phyloP scores from a whole-genome alignment of 2,113 vertebrate genomes.

The Nerophis lumbriciformis region DNA sequence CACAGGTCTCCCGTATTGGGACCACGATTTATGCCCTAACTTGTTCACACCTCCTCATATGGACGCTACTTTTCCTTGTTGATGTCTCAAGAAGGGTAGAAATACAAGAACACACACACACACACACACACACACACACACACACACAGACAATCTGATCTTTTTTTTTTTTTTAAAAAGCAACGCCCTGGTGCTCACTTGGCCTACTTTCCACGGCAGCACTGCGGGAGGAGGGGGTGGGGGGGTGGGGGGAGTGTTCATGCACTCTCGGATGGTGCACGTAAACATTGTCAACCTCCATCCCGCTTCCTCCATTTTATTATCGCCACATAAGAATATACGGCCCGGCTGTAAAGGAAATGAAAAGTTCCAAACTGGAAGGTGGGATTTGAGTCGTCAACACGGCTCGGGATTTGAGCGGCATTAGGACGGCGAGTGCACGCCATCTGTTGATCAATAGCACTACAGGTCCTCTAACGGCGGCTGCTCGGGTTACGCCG shows the following conservation, averaged over 20 bases:
- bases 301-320: conserved; percentile 18
- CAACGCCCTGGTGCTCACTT: conserved; percentile 72
- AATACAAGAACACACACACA: conserved; percentile 18
- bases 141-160: conserved; percentile 71
- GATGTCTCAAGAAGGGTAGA: no score
- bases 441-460: conserved; percentile 56
- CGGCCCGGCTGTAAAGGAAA: conserved; percentile 27
- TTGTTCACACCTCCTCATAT: no score
- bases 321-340: no score
- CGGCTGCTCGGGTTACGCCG: neutral
- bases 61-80: no score
- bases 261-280: conserved; percentile 66
- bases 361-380: conserved; percentile 65
- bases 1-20: no score
- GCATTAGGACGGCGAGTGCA: conserved; percentile 66
- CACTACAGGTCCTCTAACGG: conserved; percentile 21
- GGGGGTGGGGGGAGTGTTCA: conserved; percentile 47
- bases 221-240: conserved; percentile 52
- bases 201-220: conserved; percentile 73
- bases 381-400: conserved; percentile 69
- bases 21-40: no score
- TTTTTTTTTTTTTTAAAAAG: conserved; percentile 65
- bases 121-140: conserved; percentile 46
- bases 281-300: conserved; percentile 72
- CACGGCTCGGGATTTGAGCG: conserved; percentile 67